Evolutionary conservation across 1,140 invertebrate genomes (phyloP), one percentile per base, ranked within the genome.

Genomic region (Leucophenga varia): DNA sequence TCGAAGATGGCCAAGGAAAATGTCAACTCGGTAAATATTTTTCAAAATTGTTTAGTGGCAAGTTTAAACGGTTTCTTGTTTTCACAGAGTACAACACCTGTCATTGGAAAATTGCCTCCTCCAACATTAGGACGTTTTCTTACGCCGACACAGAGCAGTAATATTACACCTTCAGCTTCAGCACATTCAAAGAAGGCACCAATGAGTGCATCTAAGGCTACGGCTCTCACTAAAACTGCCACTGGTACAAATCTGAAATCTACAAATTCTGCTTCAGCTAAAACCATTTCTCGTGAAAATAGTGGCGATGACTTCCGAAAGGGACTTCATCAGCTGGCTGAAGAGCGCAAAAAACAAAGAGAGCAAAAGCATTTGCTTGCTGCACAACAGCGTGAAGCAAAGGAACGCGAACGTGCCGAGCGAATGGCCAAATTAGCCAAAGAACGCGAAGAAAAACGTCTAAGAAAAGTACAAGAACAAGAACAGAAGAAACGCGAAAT

Each of bases 351-450:
- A 52, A 79, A 79, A 43, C 80, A 79, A 55, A 73, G 82, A 1
- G 79, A 83, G 49, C 77, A 82, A 42, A 84, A 83, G 45, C 81
- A 84, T 61, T 49, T 77, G 12, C 81, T 80, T 47, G 83, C 79
- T 8, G 80, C 78, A 43, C 74, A 80, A 47, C 76, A 77, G n/a
- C 76, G 81, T 9, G 80, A 83, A 49, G 77, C 76, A 2, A 78
- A 80, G 42, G 82, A 84, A 40, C 79, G 74, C 34, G 80, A 61
- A 74, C 74, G 63, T 44, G 78, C 54, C 22, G 77, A 55, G 74
- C 75, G 65, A 30, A 68, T 57, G 74, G 81, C 68, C 58, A 81
- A 79, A 69, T 61, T 80, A 45, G 80, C 79, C 32, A 78, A 81
- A 50, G 81, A 83, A 55, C 78, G 78, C 6, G 78, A 80, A 28